These are phyloP conservation scores for Galaxias olidus DNA, from an alignment of 2,797 vertebrate species.

Conservation along the genomic window DNA sequence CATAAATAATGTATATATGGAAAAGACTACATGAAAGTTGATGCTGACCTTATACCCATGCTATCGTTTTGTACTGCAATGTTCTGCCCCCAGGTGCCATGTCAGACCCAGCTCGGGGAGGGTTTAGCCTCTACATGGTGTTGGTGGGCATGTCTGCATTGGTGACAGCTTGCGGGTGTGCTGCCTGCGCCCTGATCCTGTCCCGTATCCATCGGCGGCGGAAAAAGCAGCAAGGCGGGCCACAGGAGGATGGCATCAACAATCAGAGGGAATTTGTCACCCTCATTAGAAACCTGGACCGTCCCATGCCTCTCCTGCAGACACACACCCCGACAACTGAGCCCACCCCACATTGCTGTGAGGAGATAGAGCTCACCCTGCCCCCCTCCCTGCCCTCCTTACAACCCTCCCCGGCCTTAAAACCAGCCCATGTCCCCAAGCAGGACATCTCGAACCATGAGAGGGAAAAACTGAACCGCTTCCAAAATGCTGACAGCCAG, in stretches of 20 bases:
- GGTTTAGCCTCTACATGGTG: slow-evolving; percentile 70
- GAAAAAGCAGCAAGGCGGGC: slow-evolving; percentile 66
- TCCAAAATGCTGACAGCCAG: slow-evolving; percentile 71
- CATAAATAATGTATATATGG: too few species aligned
- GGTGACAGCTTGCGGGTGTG: slow-evolving; percentile 62
- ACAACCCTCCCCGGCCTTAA: slow-evolving; percentile 64
- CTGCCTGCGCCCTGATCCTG: slow-evolving; percentile 62
- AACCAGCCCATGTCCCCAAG: slow-evolving; percentile 68
- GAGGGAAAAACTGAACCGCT: slow-evolving; percentile 81
- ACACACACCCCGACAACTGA: slow-evolving; percentile 34
- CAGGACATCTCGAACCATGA: slow-evolving; percentile 82
- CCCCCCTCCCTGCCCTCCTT: slow-evolving; percentile 62
- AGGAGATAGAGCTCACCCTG: slow-evolving; percentile 79
- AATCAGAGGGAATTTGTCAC: slow-evolving; percentile 79
- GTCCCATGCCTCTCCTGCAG: slow-evolving; percentile 47
- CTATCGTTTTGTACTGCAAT: too few species aligned
- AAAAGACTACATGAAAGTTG: too few species aligned
- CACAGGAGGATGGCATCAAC: slow-evolving; percentile 74
- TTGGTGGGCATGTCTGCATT: slow-evolving; percentile 68
- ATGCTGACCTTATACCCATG: too few species aligned
- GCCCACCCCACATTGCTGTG: slow-evolving; percentile 54
- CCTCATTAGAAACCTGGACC: slow-evolving; percentile 79
- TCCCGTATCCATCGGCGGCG: slow-evolving; percentile 69
- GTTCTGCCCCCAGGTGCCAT: too few species aligned
- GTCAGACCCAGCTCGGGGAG: slow-evolving; percentile 54